These are phyloP conservation scores for Rhyacophila evoluta DNA, from an alignment of 2,888 invertebrate species.

Conservation along the genomic window DNA sequence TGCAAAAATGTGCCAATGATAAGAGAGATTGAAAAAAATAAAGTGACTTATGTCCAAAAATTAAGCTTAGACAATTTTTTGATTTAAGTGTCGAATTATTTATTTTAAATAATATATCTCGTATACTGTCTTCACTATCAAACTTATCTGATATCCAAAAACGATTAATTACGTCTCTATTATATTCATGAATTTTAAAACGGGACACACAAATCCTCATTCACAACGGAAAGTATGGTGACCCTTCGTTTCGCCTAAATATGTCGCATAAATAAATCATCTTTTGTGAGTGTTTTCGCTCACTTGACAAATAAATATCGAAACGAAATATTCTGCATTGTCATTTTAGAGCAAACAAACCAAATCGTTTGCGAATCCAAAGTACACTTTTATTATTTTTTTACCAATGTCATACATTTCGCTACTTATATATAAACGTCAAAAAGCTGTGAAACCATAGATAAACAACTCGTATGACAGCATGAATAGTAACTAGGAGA, in stretches of 20 bases:
- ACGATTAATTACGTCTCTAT: neutral
- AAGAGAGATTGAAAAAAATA: no score
- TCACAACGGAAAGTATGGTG: no score
- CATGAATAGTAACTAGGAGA: neutral
- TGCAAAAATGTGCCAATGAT: no score
- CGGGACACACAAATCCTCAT: no score
- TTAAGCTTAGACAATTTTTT: neutral
- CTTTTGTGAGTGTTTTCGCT: conserved; percentile 1
- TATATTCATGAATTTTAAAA: neutral
- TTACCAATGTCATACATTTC: neutral
- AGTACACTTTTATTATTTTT: neutral
- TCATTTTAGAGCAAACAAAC: neutral
- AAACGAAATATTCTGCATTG: neutral
- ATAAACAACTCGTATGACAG: neutral
- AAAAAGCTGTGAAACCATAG: neutral
- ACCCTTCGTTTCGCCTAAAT: no score
- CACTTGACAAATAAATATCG: conserved; percentile 1
- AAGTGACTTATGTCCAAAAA: no score
- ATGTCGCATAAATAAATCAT: conserved; percentile 6
- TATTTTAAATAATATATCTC: no score
- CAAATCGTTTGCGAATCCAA: neutral
- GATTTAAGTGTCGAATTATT: neutral
- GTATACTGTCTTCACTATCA: no score
- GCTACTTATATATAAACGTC: neutral
- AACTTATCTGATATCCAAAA: neutral